These are phyloP conservation scores for Otolemur crassicaudatus DNA, from an alignment of 2,797 vertebrate species.

Conservation along the genomic window DNA sequence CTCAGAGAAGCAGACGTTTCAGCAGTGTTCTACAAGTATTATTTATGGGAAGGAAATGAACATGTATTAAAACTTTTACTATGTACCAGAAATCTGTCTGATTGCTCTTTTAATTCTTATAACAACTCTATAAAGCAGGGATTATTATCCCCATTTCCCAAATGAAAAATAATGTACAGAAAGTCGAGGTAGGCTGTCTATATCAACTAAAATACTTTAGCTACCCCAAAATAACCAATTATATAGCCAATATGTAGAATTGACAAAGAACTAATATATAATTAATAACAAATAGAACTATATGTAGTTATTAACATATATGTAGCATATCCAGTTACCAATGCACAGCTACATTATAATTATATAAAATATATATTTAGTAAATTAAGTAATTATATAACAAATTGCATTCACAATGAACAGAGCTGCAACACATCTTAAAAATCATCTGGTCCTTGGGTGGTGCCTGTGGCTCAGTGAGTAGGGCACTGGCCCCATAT, in stretches of 20 bases:
- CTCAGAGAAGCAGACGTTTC: not conserved
- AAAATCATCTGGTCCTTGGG: not conserved
- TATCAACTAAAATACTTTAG: not conserved
- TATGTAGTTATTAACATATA: no score
- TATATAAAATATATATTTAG: not conserved
- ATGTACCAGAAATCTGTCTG: not conserved
- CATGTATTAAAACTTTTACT: not conserved
- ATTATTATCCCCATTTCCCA: not conserved
- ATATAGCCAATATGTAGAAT: no score
- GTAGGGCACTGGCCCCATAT: no score
- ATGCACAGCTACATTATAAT: not conserved
- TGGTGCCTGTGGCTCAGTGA: no score
- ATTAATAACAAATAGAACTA: not conserved
- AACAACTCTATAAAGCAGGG: not conserved
- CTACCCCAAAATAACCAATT: not conserved
- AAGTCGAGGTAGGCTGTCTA: not conserved
- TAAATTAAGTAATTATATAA: not conserved
- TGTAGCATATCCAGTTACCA: not conserved
- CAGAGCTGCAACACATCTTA: not conserved
- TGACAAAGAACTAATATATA: not conserved
- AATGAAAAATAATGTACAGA: not conserved
- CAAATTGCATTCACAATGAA: not conserved
- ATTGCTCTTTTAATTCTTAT: not conserved
- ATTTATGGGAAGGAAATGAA: not conserved
- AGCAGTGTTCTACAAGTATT: not conserved